These are phyloP conservation scores for Priapulus caudatus DNA, from an alignment of 2,888 invertebrate genomes.

Conservation along the genomic window DNA sequence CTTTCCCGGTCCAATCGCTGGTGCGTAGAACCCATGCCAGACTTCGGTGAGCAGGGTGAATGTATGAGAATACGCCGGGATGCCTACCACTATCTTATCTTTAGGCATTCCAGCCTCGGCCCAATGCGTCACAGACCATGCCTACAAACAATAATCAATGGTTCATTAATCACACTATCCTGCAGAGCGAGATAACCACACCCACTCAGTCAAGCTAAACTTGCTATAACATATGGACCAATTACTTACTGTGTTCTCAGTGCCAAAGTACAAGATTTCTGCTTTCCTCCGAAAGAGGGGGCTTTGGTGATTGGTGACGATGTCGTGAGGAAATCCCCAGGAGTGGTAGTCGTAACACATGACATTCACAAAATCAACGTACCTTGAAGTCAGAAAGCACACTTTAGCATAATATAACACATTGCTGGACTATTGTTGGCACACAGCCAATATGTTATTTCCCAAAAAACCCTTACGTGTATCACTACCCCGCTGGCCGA, in stretches of 20 bases:
- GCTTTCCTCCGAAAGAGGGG: constrained; percentile 53
- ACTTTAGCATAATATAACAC: too few relatives aligned
- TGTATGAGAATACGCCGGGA: constrained; percentile 76
- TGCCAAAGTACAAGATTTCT: constrained; percentile 53
- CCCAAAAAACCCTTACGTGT: too few relatives aligned
- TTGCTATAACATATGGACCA: too few relatives aligned
- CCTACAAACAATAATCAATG: constrained; percentile 41
- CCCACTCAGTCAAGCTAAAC: too few relatives aligned
- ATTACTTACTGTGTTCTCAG: constrained; percentile 52
- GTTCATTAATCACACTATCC: too few relatives aligned
- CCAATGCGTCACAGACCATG: constrained; percentile 69
- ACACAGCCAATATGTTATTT: too few relatives aligned
- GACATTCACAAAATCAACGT: constrained; percentile 71
- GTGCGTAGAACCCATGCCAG: constrained; percentile 56
- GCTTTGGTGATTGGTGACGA: constrained; percentile 71
- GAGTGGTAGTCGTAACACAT: constrained; percentile 84
- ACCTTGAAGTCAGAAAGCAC: constrained; percentile 41
- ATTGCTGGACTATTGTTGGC: too few relatives aligned
- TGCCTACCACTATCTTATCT: constrained; percentile 65
- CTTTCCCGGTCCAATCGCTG: constrained; percentile 55
- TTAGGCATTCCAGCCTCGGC: constrained; percentile 57
- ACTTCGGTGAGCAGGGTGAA: constrained; percentile 54
- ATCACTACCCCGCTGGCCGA: too few relatives aligned
- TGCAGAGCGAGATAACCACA: too few relatives aligned
- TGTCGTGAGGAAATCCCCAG: constrained; percentile 55